phyloP scores from a whole-genome alignment of 2,888 invertebrate species.

The Phalangium opilio region DNA sequence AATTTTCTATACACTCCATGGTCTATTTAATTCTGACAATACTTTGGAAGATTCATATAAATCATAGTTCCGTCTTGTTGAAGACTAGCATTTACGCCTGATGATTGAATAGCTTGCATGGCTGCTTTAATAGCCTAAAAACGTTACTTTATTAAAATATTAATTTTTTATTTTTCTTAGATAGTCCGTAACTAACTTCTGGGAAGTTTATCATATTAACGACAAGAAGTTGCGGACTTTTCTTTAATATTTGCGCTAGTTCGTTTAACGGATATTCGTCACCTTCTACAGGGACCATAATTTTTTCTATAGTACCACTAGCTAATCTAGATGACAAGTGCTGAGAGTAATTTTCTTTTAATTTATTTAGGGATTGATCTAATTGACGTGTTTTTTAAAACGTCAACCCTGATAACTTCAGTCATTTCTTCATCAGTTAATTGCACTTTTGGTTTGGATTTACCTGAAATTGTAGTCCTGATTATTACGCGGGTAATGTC shows the following conservation, averaged over 20 bases:
- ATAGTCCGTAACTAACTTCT: constrained; percentile 35
- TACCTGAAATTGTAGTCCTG: background rate
- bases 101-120: constrained; percentile 54
- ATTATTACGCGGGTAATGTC: too few species aligned
- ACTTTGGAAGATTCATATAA: constrained; percentile 76
- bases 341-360: constrained; percentile 64
- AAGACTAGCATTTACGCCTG: constrained; percentile 81
- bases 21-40: constrained; percentile 25
- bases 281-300: constrained; percentile 58
- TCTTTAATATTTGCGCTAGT: constrained; percentile 67
- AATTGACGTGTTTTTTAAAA: constrained; percentile 49
- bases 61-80: constrained; percentile 87
- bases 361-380: constrained; percentile 46
- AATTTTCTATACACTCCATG: background rate
- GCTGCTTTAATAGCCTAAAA: constrained; percentile 55
- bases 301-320: constrained; percentile 54
- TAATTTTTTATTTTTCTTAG: too few species aligned
- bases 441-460: constrained; percentile 35
- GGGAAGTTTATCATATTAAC: constrained; percentile 71
- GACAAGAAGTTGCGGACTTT: constrained; percentile 69
- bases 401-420: constrained; percentile 52
- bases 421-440: constrained; percentile 54
- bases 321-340: constrained; percentile 63
- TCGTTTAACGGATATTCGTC: constrained; percentile 35
- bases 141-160: background rate